phyloP scores from a whole-genome alignment of 2,113 vertebrate genomes.

The human (Homo sapiens) region GRCh38 chr13:83065001-83065500 shows the following conservation, averaged over 20 bases:
- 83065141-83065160: slow-evolving; percentile 66
- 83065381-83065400: slow-evolving; percentile 58
- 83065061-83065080: neutral
- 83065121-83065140: slow-evolving; percentile 44
- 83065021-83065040: neutral
- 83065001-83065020: neutral
- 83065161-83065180: slow-evolving; percentile 70
- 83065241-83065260: slow-evolving; percentile 54
- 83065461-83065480: slow-evolving; percentile 28
- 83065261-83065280: slow-evolving; percentile 50
- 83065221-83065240: slow-evolving; percentile 72
- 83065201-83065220: slow-evolving; percentile 66
- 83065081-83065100: neutral
- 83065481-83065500: slow-evolving; percentile 46
- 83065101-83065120: slow-evolving; percentile 26
- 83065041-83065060: neutral
- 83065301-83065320: slow-evolving; percentile 37
- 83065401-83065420: slow-evolving; percentile 50
- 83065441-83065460: slow-evolving; percentile 42
- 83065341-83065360: slow-evolving; percentile 24
- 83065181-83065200: slow-evolving; percentile 51
- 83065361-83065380: neutral
- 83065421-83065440: neutral
- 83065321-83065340: slow-evolving; percentile 22
- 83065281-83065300: slow-evolving; percentile 75